A percentile compares a stretch with the other conserved stretches of the same genome.
phyloP scores from a whole-genome alignment of 92 coral and sea anemone genomes.

The Plumapathes pennacea region DNA sequence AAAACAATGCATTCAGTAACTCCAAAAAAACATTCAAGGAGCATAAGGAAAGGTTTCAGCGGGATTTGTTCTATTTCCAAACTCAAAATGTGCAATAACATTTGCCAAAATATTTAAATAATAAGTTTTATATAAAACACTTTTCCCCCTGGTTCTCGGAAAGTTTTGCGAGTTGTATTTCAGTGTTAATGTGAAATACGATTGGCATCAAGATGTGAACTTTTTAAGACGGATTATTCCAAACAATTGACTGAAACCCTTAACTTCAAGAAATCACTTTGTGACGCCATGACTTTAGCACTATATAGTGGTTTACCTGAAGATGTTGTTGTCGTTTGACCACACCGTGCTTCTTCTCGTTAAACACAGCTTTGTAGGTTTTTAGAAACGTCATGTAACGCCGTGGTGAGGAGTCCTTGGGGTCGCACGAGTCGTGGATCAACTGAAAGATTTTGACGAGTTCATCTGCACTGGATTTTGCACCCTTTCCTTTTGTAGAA shows the following conservation, averaged over 20 bases:
- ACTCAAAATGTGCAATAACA: no score
- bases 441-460: conserved; percentile 80
- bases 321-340: conserved; percentile 94
- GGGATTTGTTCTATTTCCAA: no score
- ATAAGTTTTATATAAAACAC: no score
- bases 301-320: conserved; percentile 61
- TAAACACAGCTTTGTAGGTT: conserved; percentile 86
- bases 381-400: conserved; percentile 95
- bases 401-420: conserved; percentile 89
- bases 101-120: no score
- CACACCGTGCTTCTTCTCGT: conserved; percentile 91
- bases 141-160: neutral
- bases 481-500: conserved; percentile 24
- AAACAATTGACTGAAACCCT: neutral
- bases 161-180: no score
- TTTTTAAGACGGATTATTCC: neutral
- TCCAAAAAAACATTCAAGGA: no score
- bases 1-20: no score
- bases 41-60: no score
- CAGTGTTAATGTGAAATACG: no score
- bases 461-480: conserved; percentile 61
- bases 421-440: conserved; percentile 85
- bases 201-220: neutral
- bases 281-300: neutral
- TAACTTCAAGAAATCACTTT: no score